phyloP scores from a whole-genome alignment of 2,113 vertebrate genomes.

The Xyliphius kryptos region DNA sequence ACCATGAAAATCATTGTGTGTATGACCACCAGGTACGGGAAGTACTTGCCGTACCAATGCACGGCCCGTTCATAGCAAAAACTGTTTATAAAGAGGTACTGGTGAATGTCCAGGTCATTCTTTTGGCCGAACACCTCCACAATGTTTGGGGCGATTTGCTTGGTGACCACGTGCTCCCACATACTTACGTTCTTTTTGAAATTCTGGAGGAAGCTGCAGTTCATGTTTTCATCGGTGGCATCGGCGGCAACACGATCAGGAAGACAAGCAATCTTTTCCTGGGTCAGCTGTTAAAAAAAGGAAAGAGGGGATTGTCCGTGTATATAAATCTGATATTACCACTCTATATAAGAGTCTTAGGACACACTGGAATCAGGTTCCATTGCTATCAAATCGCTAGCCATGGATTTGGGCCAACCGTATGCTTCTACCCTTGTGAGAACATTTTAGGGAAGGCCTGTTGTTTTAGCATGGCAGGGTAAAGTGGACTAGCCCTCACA shows the following conservation, averaged over 20 bases:
- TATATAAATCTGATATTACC: neutral
- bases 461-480: no score
- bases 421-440: no score
- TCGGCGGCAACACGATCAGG: slow-evolving; percentile 68
- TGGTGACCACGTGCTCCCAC: slow-evolving; percentile 31
- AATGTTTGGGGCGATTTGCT: slow-evolving; percentile 40
- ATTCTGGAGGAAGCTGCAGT: slow-evolving; percentile 63
- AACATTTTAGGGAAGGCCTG: no score
- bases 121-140: slow-evolving; percentile 67
- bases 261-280: slow-evolving; percentile 85
- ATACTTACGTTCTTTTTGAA: slow-evolving; percentile 45
- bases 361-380: no score
- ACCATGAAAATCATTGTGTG: slow-evolving; percentile 85
- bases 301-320: neutral
- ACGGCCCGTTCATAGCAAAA: slow-evolving; percentile 82
- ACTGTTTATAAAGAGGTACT: slow-evolving; percentile 81
- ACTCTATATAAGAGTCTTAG: neutral
- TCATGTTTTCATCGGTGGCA: slow-evolving; percentile 49
- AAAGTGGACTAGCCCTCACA: no score
- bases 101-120: slow-evolving; percentile 81
- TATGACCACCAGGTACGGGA: slow-evolving; percentile 82
- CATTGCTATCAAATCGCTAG: no score
- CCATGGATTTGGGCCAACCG: no score
- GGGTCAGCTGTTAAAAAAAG: slow-evolving; percentile 68
- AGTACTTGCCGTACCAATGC: slow-evolving; percentile 88